phyloP scores from a whole-genome alignment of 2,113 vertebrate genomes.

The Dunckerocampus dactyliophorus region DNA sequence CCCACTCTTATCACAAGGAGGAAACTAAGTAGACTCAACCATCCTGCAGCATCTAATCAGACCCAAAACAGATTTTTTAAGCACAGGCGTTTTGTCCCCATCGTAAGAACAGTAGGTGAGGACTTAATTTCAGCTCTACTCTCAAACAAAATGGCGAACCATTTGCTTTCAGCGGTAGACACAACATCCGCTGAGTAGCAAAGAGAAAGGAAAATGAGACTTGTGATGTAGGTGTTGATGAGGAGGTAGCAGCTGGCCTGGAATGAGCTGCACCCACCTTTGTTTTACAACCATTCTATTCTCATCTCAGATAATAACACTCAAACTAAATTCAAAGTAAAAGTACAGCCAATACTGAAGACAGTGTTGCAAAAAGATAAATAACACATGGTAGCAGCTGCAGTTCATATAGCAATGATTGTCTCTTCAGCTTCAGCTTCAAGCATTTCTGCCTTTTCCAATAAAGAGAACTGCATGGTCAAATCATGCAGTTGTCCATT shows the following conservation, averaged over 20 bases:
- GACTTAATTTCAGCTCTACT: conserved; percentile 33
- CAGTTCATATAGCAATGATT: not conserved
- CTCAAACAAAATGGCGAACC: conserved; percentile 50
- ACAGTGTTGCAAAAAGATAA: not conserved
- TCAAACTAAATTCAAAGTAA: not conserved
- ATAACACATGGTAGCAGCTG: not conserved
- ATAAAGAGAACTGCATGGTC: not conserved
- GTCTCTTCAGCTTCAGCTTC: not conserved
- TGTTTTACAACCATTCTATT: not conserved
- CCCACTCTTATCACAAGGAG: not conserved
- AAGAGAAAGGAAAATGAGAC: not conserved
- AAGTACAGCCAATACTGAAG: not conserved
- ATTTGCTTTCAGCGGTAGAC: conserved; percentile 53
- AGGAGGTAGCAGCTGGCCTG: not conserved
- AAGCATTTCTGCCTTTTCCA: not conserved
- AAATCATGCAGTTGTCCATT: no score
- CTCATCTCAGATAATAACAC: not conserved
- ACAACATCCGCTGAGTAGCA: conserved; percentile 30
- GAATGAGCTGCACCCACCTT: not conserved
- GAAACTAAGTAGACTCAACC: conserved; percentile 15
- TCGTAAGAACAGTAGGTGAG: conserved; percentile 35
- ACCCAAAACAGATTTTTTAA: conserved; percentile 35
- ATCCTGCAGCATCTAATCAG: conserved; percentile 34
- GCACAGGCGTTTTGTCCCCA: conserved; percentile 42
- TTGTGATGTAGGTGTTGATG: not conserved